Evolutionary conservation across 2,797 vertebrate species (phyloP), one percentile per base, ranked within the genome.

Genomic region (Tadarida brasiliensis): DNA sequence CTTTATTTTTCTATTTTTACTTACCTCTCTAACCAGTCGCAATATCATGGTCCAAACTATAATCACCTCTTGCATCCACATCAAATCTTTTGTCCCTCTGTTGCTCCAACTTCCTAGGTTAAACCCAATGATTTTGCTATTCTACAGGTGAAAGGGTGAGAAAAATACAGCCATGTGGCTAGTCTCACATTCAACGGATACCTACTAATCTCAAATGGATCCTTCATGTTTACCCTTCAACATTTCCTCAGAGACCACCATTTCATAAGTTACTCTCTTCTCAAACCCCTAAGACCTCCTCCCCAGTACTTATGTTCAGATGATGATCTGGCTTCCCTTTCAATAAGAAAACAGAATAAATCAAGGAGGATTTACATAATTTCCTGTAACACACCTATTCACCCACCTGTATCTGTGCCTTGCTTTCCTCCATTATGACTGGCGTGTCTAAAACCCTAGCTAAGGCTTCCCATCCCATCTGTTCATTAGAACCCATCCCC

Each of bases 261-360:
- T 74, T 80, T n/a, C 44, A 9, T 49, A 80, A 81, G 14, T 39
- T 54, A 65, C 30, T 2, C 3, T 57, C 22, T 67, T 28, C 24
- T 30, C 67, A 90, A 61, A 56, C 3, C 0, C 4, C 2, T 0
- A 5, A 33, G 6, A 2, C 7, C 14, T 56, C 20, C 3, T 70
- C 24, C 39, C n/a, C 15, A 67, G 22, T 74, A 86, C 26, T 93
- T 71, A 88, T 33, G 33, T 61, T 33, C n/a, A 93, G 15, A 17
- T 83, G n/a, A 81, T 90, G 59, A 73, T 4, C 14, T 87, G 2
- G 9, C 8, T 89, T 59, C 70, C 15, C 24, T 70, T 86, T 83
- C 74, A 83, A 74, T 33, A 59, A 78, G 47, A 85, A 86, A 88
- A 82, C 4, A 67, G 56, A 90, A 78, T 6, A 83, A 92, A 74